Base-by-base conservation (phyloP, 2,797 vertebrate genomes). In the Acropternis orthonyx region DNA sequence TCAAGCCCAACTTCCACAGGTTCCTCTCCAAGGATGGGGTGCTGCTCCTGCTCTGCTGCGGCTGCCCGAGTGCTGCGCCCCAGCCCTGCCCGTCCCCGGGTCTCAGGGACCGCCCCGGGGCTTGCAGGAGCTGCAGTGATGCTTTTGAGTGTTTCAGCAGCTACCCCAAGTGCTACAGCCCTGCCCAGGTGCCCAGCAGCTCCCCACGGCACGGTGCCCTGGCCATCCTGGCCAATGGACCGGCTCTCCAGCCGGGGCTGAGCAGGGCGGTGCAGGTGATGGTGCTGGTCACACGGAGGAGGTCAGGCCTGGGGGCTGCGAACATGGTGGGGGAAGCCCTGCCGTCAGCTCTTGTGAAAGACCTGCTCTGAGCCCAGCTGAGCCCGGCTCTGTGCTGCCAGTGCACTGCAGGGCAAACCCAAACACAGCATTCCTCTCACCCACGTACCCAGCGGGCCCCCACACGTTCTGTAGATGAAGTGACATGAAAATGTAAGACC, bases 1-100 rank as follows among this genome's bases (percentile, higher is more conserved):
- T 99, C 94, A 98, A 99, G 94, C 98, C 97, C 69, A 99, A 97
- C 96, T 99, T 99, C 96, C 98, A 98, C 37, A 97, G 93, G 88
- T 98, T 95, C 32, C 94, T 99, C 84, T 94, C 95, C 97, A 89
- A 97, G 98, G 90, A 96, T 97, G 7, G 97, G 94, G 55, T 82
- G 56, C 65, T 98, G 88, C 97, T 97, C 49, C 96, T 98, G 39
- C 69, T 97, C 44, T 98, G 98, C 84, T 92, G 98, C 4, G 67
- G 96, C 37, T 97, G 94, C 63, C 85, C 88, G 1, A 46, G 76
- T 5, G 2, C 85, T 30, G 49, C 80, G 0, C 93, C 98, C 84
- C 95, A 74, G 43, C 72, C 97, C 28, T 79, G 95, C 71, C 96
- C 89, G 0, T 93, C 98, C 76, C 97, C 97, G 0, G 97, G 97